Conservation (phyloP, 2,113 vertebrate genomes). For the Isichthys henryi region DNA sequence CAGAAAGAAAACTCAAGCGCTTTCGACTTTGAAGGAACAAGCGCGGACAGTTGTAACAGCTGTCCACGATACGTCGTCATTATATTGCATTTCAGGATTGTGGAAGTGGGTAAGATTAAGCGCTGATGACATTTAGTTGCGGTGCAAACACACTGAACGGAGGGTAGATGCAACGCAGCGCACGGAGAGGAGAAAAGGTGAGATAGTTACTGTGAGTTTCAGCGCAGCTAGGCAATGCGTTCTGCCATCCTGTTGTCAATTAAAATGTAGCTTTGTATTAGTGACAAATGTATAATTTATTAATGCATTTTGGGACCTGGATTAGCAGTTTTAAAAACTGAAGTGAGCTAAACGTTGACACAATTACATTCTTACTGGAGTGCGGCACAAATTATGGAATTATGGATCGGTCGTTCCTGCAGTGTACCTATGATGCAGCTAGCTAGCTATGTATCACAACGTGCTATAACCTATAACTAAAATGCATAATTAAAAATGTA, state of each 20-base stretch:
- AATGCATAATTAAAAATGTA: not conserved
- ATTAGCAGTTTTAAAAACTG: not conserved
- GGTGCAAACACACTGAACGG: not conserved
- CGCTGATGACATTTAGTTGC: not conserved
- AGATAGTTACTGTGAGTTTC: conserved; percentile 5
- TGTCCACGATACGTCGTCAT: not conserved
- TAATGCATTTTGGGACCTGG: not conserved
- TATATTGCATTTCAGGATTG: not conserved
- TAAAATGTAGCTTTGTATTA: not conserved
- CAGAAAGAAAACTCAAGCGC: not conserved
- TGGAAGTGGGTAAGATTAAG: not conserved
- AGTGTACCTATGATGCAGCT: not conserved
- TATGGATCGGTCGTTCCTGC: not conserved
- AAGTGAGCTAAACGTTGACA: not conserved
- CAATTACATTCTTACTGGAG: not conserved
- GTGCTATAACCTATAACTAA: not conserved
- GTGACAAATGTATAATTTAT: not conserved
- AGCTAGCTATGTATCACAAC: not conserved
- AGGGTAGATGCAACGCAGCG: conserved; percentile 6
- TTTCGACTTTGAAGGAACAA: not conserved
- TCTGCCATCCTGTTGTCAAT: not conserved
- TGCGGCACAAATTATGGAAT: not conserved
- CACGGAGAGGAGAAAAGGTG: not conserved
- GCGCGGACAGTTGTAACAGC: not conserved
- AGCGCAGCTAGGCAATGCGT: not conserved